Evolutionary conservation across 2,797 vertebrate genomes (phyloP), one percentile per base, ranked within the genome.

Genomic region (Adelosebastes latens): DNA sequence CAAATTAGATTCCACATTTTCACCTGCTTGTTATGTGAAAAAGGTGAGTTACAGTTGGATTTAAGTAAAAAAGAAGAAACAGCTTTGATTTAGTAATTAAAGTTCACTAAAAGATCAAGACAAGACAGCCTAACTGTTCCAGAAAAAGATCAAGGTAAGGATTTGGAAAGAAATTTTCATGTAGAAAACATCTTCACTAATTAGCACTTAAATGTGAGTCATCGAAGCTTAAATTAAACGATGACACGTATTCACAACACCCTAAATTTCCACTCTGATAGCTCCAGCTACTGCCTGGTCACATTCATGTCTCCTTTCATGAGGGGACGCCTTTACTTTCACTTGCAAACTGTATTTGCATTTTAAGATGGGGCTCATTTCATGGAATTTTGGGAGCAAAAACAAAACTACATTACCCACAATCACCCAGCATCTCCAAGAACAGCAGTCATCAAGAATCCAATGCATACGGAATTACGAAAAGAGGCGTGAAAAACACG

Each of bases 121-220:
- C 5, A 2, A 73, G 75, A 16, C 49, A 18, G 53, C 6, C 25
- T 32, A 9, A 73, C 5, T 66, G 20, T 52, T 52, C 20, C 20
- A 42, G 49, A 52, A 52, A 46, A 69, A 77, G 42, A 77, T 73
- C 8, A 74, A 75, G 64, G 70, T 70, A 59, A 59, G 29, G 65
- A 58, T 81, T 71, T 2, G 20, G 49, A 25, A 56, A 13, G 8
- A n/a, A 67, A 56, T 5, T 11, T 25, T 67, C 4, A 18, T 34
- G 24, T 52, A 72, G 61, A 72, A 83, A 76, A 85, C 81, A 72
- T 55, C 31, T 77, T 86, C 63, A 82, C 67, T 74, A 84, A 81
- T 87, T 80, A 78, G 67, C 79, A 80, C 74, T 74, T 62, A 79
- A 80, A 80, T 56, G 25, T 79, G 82, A 87, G 29, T 72, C 71